Evolutionary conservation across 2,888 invertebrate genomes (phyloP).

Genomic region (Hydrotaea diabolus): DNA sequence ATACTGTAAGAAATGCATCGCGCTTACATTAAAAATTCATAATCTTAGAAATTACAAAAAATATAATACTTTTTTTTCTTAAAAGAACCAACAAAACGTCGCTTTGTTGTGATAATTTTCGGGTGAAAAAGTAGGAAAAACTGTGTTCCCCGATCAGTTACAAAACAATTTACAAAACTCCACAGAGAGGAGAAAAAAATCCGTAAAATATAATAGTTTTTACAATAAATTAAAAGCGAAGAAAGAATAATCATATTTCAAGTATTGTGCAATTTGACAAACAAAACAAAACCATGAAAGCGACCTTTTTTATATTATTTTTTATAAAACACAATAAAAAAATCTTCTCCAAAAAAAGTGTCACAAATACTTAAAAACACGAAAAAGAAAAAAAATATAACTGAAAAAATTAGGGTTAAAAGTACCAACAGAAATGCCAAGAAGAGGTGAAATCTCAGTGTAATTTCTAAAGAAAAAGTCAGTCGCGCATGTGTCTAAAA

Average conservation of each 20-base stretch:
- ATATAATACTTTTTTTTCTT: background rate
- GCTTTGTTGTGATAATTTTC: background rate
- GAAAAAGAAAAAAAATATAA: background rate
- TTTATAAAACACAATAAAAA: background rate
- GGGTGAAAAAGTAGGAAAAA: conserved; percentile 43
- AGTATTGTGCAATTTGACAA: conserved; percentile 54
- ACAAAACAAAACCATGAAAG: conserved; percentile 27
- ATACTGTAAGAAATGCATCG: conserved; percentile 46
- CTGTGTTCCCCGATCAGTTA: conserved; percentile 59
- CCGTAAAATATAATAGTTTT: conserved; percentile 50
- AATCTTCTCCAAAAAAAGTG: conserved; percentile 59
- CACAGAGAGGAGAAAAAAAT: conserved; percentile 29
- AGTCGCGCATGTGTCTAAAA: background rate
- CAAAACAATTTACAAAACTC: conserved; percentile 56
- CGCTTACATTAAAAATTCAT: conserved; percentile 61
- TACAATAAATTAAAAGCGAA: conserved; percentile 58
- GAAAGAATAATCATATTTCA: conserved; percentile 61
- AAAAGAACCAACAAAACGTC: conserved; percentile 25
- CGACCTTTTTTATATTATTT: conserved; percentile 30
- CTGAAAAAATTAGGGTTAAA: conserved; percentile 19
- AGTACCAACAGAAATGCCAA: background rate
- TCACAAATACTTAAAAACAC: conserved; percentile 54
- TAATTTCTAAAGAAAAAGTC: background rate
- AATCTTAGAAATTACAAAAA: conserved; percentile 28
- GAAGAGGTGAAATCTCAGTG: conserved; percentile 7